A percentile compares a stretch with the other conserved stretches of the same genome.
Evolutionary conservation across 2,797 vertebrate species (phyloP).

Genomic region (Sebastes trivittatus): DNA sequence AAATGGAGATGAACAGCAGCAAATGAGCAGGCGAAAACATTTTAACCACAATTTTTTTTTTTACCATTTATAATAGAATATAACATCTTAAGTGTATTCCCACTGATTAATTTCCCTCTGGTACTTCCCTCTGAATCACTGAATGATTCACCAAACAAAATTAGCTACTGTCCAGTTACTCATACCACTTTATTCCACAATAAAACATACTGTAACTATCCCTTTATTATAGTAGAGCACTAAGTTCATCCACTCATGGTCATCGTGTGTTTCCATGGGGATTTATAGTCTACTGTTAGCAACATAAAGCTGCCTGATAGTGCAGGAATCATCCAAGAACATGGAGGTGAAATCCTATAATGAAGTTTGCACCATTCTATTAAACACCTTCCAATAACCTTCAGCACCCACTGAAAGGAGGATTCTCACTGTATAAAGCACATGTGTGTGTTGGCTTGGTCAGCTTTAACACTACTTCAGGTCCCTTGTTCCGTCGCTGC

Average conservation of each 20-base stretch:
- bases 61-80: not conserved
- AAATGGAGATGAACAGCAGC: constrained; percentile 13
- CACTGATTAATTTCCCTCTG: not conserved
- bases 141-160: not conserved
- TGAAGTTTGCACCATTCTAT: not conserved
- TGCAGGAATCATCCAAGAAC: not conserved
- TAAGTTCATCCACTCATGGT: not conserved
- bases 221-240: not conserved
- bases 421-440: not conserved
- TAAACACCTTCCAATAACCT: not conserved
- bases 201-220: not conserved
- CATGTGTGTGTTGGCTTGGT: not conserved
- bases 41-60: not conserved
- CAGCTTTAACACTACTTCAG: not conserved
- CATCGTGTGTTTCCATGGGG: not conserved
- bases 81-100: not conserved
- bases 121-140: not conserved
- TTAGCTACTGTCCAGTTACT: not conserved
- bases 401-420: not conserved
- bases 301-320: not conserved
- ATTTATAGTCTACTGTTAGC: not conserved
- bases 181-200: not conserved
- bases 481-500: not conserved
- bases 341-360: not conserved
- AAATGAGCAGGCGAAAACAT: not conserved